Evolutionary conservation across 1,140 invertebrate species (phyloP), one percentile per base, ranked within the genome.

Genomic region (Mesaphorura yosii): DNA sequence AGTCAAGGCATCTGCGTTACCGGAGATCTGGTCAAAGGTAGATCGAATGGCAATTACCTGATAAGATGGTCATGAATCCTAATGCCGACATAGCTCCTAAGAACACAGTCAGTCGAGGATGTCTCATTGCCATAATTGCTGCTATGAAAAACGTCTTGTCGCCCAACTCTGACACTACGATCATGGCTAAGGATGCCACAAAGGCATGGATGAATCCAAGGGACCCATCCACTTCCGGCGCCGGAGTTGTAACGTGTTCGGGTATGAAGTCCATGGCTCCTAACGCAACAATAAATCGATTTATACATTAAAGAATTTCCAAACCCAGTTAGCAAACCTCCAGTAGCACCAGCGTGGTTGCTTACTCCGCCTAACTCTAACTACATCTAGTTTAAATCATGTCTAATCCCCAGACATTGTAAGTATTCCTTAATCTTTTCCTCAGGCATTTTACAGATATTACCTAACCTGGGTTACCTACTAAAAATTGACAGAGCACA

Each of bases 81-180:
- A 98, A 73, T 7, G 95, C 94, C 29, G 79, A 75, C 60, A 98
- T 90, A 0, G 94, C 93, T 53, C 94, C 95, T 54, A 77, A 67
- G 72, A 98, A 96, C 3, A 99, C 92, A 48, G 86, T 85, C 12
- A 91, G 65, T 58, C 94, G 73, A 2, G 94, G 84, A 76, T 98
- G 90, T 67, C 88, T 80, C 92, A 98, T 98, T 2, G 95, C 91
- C 91, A 98, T 94, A 57, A 98, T 98, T 62, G 94, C 93, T 37
- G 95, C 93, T 64, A 98, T 98, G 72, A 98, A 98, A 72, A 98
- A 99, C n/a, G 95, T 98, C 73, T 98, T 99, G 73, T 99, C 95
- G 1, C 93, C 95, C 27, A 98, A 73, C 74, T 99, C 95, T 3
- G 92, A 97, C 10, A 98, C 91, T 44, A 98, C 77, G 59, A 98